These are phyloP conservation scores for Chrysocyon brachyurus DNA, from an alignment of 2,797 vertebrate species.

Conservation along the genomic window DNA sequence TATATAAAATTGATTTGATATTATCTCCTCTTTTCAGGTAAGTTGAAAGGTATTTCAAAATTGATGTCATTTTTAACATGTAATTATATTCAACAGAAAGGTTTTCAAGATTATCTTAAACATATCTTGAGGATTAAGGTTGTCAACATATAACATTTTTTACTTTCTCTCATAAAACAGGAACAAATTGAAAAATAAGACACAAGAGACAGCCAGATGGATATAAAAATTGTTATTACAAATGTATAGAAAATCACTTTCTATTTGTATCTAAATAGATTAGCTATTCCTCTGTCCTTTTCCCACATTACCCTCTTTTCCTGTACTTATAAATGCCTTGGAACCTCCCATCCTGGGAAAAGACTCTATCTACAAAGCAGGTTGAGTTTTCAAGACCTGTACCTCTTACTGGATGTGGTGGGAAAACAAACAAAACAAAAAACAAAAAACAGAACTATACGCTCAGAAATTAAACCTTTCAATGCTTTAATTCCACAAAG, in stretches of 20 bases:
- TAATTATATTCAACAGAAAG: neutral
- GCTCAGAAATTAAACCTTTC: neutral
- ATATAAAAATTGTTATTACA: neutral
- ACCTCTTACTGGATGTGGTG: neutral
- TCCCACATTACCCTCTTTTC: neutral
- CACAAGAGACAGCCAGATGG: neutral
- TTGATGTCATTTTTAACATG: neutral
- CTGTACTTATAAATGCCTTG: neutral
- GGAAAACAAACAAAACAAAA: neutral
- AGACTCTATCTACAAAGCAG: neutral
- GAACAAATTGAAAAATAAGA: conserved; percentile 3
- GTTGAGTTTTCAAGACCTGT: neutral
- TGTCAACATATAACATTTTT: neutral
- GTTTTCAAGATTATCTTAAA: conserved; percentile 18
- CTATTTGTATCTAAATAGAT: neutral
- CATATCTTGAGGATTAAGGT: neutral
- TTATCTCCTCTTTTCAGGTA: neutral
- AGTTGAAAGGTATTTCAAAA: neutral
- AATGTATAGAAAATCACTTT: neutral
- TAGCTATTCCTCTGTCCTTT: neutral
- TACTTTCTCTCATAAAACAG: neutral
- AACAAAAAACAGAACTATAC: neutral
- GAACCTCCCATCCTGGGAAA: neutral
- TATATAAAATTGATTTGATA: neutral
- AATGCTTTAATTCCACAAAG: conserved; percentile 4